Conservation (phyloP, 2,888 invertebrate species). For the Dicranocentrus wangi region DNA sequence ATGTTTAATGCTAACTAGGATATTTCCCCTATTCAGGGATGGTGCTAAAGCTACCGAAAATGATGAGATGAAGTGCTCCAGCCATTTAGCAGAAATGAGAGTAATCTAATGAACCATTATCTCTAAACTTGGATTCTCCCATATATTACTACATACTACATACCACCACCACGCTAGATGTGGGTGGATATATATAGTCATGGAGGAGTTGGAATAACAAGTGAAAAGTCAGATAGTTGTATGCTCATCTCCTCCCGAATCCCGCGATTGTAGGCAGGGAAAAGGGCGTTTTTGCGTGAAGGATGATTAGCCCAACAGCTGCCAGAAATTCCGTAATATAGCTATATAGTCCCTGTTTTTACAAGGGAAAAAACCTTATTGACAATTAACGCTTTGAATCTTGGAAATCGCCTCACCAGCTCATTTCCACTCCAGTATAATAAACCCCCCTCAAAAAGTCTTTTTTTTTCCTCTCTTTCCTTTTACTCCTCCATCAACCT, state of each 20-base stretch:
- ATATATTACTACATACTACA: conserved; percentile 19
- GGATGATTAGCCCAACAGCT: conserved; percentile 63
- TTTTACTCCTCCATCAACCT: not conserved
- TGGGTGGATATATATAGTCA: conserved; percentile 18
- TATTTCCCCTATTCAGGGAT: conserved; percentile 22
- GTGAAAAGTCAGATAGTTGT: conserved; percentile 41
- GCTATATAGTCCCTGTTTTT: no score
- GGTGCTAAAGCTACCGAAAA: conserved; percentile 64
- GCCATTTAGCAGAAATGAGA: conserved; percentile 70
- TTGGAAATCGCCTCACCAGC: conserved; percentile 54
- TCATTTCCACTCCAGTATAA: no score
- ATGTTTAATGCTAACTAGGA: conserved; percentile 30
- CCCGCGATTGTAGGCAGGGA: not conserved
- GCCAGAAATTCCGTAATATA: conserved; percentile 51
- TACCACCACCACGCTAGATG: conserved; percentile 25
- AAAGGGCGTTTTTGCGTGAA: conserved; percentile 56
- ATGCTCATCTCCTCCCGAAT: not conserved
- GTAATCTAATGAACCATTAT: conserved; percentile 72
- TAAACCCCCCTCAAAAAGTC: no score
- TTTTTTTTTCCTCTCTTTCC: no score
- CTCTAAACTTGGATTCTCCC: conserved; percentile 31
- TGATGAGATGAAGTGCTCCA: conserved; percentile 69
- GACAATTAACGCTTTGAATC: conserved; percentile 58
- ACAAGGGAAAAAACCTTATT: conserved; percentile 31
- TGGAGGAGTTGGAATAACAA: conserved; percentile 36